Conservation (phyloP, 2,113 vertebrate species). For the Raja brachyura region DNA sequence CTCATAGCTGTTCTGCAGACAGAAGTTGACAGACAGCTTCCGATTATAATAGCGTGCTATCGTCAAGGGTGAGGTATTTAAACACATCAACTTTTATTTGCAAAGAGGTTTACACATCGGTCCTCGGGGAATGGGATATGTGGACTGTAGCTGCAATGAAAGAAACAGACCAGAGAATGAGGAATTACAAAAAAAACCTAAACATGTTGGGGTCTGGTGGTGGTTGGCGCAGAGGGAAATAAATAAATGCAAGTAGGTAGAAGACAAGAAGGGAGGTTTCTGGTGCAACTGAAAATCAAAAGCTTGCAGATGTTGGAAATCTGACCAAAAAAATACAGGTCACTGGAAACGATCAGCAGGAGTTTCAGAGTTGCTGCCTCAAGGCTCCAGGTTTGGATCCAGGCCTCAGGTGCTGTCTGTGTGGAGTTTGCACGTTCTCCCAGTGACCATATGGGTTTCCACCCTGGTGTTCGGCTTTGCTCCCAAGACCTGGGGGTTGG, state of each 20-base stretch:
- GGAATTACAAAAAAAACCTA: not conserved
- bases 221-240: not conserved
- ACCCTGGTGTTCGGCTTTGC: too few species aligned
- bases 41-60: constrained; percentile 14
- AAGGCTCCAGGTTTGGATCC: too few species aligned
- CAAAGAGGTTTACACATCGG: constrained; percentile 20
- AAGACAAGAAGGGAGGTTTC: too few species aligned
- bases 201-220: not conserved
- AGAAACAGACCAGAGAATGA: not conserved
- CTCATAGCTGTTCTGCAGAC: not conserved
- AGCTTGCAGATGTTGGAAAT: too few species aligned
- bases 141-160: not conserved
- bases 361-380: too few species aligned
- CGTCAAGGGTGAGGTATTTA: constrained; percentile 29
- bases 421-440: too few species aligned
- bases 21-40: not conserved
- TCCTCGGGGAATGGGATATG: not conserved
- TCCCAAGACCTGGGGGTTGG: too few species aligned
- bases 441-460: too few species aligned
- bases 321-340: too few species aligned
- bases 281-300: too few species aligned
- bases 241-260: not conserved
- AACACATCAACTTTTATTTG: constrained; percentile 21
- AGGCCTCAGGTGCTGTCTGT: too few species aligned
- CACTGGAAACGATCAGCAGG: too few species aligned